Evolutionary conservation across 1,140 invertebrate species (phyloP).

Genomic region (Neodiprion virginianus): DNA sequence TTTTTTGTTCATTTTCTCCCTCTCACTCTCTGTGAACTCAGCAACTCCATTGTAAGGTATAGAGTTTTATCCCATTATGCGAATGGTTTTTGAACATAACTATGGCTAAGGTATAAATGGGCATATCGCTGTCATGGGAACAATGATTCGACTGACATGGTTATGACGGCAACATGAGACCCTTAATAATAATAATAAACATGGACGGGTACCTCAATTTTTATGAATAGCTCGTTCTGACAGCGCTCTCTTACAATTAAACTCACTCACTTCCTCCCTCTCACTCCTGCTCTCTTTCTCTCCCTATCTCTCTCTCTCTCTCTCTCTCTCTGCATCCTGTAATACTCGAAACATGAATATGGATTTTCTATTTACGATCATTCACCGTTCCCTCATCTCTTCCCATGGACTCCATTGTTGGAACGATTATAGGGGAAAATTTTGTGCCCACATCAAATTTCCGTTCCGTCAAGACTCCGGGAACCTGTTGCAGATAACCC

Average conservation of each 20-base stretch:
- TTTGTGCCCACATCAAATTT: not conserved
- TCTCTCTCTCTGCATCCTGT: conserved; percentile 2
- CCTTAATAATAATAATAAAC: conserved; percentile 38
- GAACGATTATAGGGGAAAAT: conserved; percentile 1
- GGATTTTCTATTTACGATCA: not conserved
- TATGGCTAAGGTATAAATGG: conserved; percentile 42
- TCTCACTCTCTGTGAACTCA: not conserved
- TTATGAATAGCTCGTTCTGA: not conserved
- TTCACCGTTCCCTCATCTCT: not conserved
- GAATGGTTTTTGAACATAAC: not conserved
- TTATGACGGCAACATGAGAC: conserved; percentile 53
- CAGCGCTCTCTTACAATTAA: not conserved
- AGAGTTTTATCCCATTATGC: conserved; percentile 46
- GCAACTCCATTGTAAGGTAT: conserved; percentile 42
- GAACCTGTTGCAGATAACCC: too few species aligned
- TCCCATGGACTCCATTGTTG: not conserved
- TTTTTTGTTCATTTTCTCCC: not conserved
- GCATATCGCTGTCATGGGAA: conserved; percentile 52
- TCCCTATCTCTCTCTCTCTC: conserved; percentile 14
- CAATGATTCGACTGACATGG: conserved; percentile 47
- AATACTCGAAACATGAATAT: not conserved
- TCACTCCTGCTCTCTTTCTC: conserved; percentile 13
- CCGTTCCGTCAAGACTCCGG: not conserved
- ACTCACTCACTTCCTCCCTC: conserved; percentile 12
- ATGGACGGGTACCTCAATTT: conserved; percentile 9